Percentiles rank a stretch among this genome's conserved stretches.
These are phyloP conservation scores for Ephydatia muelleri DNA, from an alignment of 37 sponge, comb jelly and placozoan species.

Conservation along the genomic window DNA sequence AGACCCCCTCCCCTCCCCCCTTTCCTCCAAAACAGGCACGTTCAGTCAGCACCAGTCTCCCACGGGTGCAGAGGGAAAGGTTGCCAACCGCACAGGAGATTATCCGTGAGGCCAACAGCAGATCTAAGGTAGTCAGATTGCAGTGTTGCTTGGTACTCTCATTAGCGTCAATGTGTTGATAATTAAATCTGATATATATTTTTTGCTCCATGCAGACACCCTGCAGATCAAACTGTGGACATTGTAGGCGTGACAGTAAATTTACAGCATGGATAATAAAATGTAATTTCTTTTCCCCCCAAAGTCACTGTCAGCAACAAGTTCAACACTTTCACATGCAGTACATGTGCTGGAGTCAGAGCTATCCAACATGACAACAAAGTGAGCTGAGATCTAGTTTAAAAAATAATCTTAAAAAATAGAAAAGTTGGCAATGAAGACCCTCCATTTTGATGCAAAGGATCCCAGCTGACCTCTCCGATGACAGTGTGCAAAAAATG, in stretches of 20 bases:
- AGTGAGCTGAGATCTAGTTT: background rate
- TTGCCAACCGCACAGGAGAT: constrained; percentile 6
- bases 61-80: constrained; percentile 39
- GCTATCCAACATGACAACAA: background rate
- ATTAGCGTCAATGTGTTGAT: no score
- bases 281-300: background rate
- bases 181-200: no score
- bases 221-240: constrained; percentile 4
- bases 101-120: background rate
- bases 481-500: constrained; percentile 46
- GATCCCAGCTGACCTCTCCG: constrained; percentile 25
- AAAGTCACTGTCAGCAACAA: background rate
- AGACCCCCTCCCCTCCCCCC: constrained; percentile 2
- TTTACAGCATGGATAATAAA: no score
- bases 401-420: background rate
- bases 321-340: background rate
- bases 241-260: constrained; percentile 1
- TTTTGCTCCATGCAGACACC: background rate
- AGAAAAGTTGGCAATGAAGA: no score
- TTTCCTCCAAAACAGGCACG: constrained; percentile 21
- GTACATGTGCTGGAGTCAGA: background rate
- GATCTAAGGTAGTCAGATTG: background rate
- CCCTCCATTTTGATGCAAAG: background rate
- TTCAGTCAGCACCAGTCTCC: constrained; percentile 30
- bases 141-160: background rate